Evolutionary conservation across 2,797 vertebrate species (phyloP).

Genomic region (Urophycis tenuis): DNA sequence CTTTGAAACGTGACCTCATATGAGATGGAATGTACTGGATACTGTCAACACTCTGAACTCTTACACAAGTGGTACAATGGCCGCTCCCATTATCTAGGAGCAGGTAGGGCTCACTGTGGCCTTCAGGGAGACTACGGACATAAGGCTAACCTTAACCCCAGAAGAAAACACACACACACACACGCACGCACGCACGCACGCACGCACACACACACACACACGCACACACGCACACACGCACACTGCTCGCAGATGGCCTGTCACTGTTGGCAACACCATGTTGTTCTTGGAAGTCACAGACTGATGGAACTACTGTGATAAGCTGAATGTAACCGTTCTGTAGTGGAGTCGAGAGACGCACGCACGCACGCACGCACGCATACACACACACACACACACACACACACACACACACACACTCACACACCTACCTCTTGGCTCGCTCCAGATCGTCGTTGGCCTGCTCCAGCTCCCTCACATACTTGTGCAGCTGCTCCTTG

Average conservation of each 20-base stretch:
- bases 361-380: conserved; percentile 5
- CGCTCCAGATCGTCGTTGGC: conserved; percentile 95
- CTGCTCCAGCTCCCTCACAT: conserved; percentile 93
- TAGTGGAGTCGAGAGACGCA: background rate
- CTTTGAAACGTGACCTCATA: background rate
- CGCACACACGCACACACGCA: background rate
- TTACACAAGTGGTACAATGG: background rate
- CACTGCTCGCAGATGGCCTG: background rate
- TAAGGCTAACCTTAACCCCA: no score
- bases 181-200: no score
- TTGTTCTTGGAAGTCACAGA: background rate
- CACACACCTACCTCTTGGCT: conserved; percentile 78
- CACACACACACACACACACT: background rate
- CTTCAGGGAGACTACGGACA: no score
- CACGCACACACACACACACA: background rate
- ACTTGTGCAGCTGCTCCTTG: conserved; percentile 94
- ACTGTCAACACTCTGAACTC: background rate
- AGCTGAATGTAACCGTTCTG: background rate
- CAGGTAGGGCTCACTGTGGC: no score
- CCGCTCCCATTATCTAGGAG: no score
- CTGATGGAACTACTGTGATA: background rate
- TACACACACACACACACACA: background rate
- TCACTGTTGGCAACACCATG: background rate
- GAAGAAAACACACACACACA: no score
- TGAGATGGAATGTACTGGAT: background rate